A percentile compares a stretch with the other conserved stretches of the same genome.
Evolutionary conservation across 2,888 invertebrate species (phyloP).

Genomic region (Bombyx huttoni): DNA sequence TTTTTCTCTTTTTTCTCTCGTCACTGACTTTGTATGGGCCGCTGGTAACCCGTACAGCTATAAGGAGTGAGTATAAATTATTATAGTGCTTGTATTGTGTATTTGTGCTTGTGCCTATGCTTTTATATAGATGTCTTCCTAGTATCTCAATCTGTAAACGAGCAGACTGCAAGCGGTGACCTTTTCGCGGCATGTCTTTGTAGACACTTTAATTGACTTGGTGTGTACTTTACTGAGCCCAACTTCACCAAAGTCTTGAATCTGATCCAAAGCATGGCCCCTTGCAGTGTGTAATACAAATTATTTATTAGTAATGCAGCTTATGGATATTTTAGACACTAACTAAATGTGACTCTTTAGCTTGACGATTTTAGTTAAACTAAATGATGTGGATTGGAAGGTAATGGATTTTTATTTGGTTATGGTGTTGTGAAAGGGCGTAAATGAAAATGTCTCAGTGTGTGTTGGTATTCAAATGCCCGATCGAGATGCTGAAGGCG

Average conservation of each 20-base stretch:
- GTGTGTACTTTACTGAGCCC: conserved; percentile 32
- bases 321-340: conserved; percentile 51
- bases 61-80: conserved; percentile 79
- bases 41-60: conserved; percentile 78
- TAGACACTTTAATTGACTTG: conserved; percentile 42
- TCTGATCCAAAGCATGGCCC: conserved; percentile 52
- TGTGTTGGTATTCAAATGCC: conserved; percentile 84
- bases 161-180: conserved; percentile 67
- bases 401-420: conserved; percentile 68
- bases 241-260: conserved; percentile 31
- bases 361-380: conserved; percentile 68
- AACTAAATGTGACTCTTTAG: conserved; percentile 68
- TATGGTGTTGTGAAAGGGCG: conserved; percentile 65
- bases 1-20: conserved; percentile 74
- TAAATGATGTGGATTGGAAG: conserved; percentile 69
- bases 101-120: conserved; percentile 68
- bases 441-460: conserved; percentile 59
- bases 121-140: conserved; percentile 60
- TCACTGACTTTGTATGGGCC: conserved; percentile 80
- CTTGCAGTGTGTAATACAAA: conserved; percentile 62
- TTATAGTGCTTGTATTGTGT: conserved; percentile 72
- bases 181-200: conserved; percentile 42
- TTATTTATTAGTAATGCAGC: conserved; percentile 57
- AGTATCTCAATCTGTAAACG: conserved; percentile 41
- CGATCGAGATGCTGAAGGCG: conserved; percentile 70